Percentiles rank a stretch among this genome's conserved stretches.
These are phyloP conservation scores for Cryptocephalus primarius DNA, from an alignment of 2,888 invertebrate genomes.

Conservation along the genomic window DNA sequence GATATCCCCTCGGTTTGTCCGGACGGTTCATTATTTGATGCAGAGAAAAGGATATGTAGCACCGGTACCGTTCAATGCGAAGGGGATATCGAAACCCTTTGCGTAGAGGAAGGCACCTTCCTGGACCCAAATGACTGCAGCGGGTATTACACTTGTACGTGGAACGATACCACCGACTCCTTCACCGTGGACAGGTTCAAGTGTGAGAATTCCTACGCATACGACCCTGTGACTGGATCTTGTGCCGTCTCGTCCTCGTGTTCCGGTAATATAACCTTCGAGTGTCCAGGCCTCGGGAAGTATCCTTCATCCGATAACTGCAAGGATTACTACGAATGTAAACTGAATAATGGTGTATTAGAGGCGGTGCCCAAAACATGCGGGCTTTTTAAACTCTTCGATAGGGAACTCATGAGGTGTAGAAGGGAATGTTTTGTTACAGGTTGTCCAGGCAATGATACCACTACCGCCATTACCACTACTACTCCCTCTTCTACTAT, in stretches of 20 bases:
- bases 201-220: constrained; percentile 34
- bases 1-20: constrained; percentile 23
- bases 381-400: constrained; percentile 25
- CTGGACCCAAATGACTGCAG: constrained; percentile 40
- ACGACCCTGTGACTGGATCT: constrained; percentile 29
- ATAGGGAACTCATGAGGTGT: constrained; percentile 25
- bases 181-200: constrained; percentile 41
- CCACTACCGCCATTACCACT: neutral
- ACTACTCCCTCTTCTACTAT: neutral
- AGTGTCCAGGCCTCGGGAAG: neutral
- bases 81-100: constrained; percentile 18
- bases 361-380: neutral
- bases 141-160: constrained; percentile 44
- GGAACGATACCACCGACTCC: constrained; percentile 39
- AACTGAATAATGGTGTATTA: neutral
- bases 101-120: constrained; percentile 36
- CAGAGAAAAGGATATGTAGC: constrained; percentile 20
- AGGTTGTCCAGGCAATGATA: neutral
- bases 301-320: neutral
- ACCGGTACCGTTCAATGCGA: constrained; percentile 25
- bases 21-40: constrained; percentile 19
- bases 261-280: neutral
- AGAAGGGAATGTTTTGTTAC: constrained; percentile 21
- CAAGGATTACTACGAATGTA: neutral
- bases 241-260: constrained; percentile 16